phyloP scores from a whole-genome alignment of 2,888 invertebrate species.

The Timema podura region DNA sequence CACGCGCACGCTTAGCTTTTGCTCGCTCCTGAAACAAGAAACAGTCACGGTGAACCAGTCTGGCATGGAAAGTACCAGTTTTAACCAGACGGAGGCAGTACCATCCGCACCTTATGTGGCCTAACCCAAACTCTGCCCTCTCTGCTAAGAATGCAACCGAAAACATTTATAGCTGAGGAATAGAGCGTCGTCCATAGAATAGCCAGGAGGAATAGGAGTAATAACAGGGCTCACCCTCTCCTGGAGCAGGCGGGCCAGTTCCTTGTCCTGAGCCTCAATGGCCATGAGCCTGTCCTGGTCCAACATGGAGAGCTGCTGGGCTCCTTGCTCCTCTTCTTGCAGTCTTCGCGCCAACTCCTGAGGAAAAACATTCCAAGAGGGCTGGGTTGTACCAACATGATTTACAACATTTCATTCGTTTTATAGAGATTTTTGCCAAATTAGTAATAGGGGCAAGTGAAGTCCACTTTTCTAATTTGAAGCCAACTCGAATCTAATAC shows the following conservation, averaged over 20 bases:
- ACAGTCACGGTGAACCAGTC: too few species aligned
- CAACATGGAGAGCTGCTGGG: constrained; percentile 51
- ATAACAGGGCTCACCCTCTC: constrained; percentile 49
- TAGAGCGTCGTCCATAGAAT: too few species aligned
- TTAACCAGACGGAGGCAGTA: too few species aligned
- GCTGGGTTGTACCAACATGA: background rate
- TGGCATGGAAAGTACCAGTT: too few species aligned
- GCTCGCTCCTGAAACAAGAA: constrained; percentile 55
- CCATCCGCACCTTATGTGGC: too few species aligned
- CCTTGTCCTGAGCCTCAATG: constrained; percentile 76
- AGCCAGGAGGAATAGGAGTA: too few species aligned
- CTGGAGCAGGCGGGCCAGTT: constrained; percentile 70
- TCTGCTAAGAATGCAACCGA: too few species aligned
- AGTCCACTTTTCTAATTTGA: too few species aligned
- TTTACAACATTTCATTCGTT: background rate
- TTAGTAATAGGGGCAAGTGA: background rate
- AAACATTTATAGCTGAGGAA: too few species aligned
- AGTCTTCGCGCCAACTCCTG: constrained; percentile 69
- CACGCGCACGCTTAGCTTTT: constrained; percentile 64
- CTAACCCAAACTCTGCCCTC: too few species aligned
- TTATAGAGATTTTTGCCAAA: background rate
- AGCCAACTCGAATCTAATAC: too few species aligned
- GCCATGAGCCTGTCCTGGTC: constrained; percentile 63
- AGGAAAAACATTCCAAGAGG: constrained; percentile 25
- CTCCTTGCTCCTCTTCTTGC: constrained; percentile 69